Base-by-base conservation (phyloP, 2,888 invertebrate species). In the Oeneis ivallda region DNA sequence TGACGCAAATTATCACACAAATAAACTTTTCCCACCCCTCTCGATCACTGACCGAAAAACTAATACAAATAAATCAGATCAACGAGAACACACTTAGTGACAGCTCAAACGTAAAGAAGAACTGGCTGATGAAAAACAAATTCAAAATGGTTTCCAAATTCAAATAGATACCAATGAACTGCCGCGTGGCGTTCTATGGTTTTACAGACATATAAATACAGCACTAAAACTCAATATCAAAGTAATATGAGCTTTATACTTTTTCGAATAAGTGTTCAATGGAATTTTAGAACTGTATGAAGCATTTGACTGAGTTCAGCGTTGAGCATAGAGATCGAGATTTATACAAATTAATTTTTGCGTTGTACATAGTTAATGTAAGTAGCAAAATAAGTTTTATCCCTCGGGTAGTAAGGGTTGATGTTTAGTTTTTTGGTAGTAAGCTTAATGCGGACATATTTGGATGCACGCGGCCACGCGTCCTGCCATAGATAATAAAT, bases 161-260 rank as follows among this genome's bases (percentile, higher is more conserved):
- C 88, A 89, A 90, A 90, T 82, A 90, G 90, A 89, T 87, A 89
- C 89, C 86, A 84, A 85, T 87, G 88, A 89, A 88, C 78, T 77
- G 86, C 78, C 89, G 85, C 90, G 90, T 88, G 90, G 79, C 89
- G 75, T 75, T 80, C 80, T 80, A 76, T 68, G 74, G 71, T 69
- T 71, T 69, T 67, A 32, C 58, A 62, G 69, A 32, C 0, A 2
- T 67, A 72, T 56, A 41, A 17, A 26, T 47, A n/a, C 57, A 19
- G 2, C 11, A 54, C 4, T 9, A 26, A 54, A 68, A 62, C 1
- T 1, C 13, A 47, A 8, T 37, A n/a, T 17, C 39, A 56, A 17
- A n/a, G n/a, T 0, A 72, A 63, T 62, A 9, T 62, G 0, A 43
- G 56, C 68, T 59, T 47, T 70, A 66, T 62, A 0, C 0, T 8